Base-by-base conservation (phyloP, 2,888 invertebrate species). In the Tortrix viridana region DNA sequence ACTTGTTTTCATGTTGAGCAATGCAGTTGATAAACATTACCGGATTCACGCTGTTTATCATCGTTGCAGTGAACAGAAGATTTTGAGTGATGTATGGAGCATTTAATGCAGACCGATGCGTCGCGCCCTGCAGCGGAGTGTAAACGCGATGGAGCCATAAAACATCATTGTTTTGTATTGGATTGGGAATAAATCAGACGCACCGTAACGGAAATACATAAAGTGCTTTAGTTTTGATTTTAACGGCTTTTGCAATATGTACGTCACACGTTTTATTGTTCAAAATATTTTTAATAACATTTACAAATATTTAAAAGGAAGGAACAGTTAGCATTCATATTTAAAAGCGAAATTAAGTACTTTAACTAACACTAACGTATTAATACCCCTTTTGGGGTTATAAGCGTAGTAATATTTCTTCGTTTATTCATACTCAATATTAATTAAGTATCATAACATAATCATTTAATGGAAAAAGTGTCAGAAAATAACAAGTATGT, bases 181-280 rank as follows among this genome's bases (percentile, higher is more conserved):
- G 77, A 75, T 74, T 72, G 75, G 71, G 75, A 77, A 86, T 85
- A 86, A 85, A 86, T 85, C 84, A 84, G 77, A 74, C 66, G 74
- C 79, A 80, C 53, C 41, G 63, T 58, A 62, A 47, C 52, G 41
- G n/a, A 52, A 57, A 57, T 52, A 50, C 52, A 47, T 52, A 26
- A 38, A 55, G 44, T 46, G 46, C 41, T 53, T 52, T 52, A 49
- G 60, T 38, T 52, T 52, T 46, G 41, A 65, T 49, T 46, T 54
- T 18, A 52, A 49, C 32, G 37, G 54, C 26, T 12, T 48, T 12
- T 32, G 32, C 32, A 32, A 32, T 32, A 12, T 32, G 12, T 32
- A 32, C 7, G 0, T 32, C 12, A 12, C 32, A 12, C 32, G 7
- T 32, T 32, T 32, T 32, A 32, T 3, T 12, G 32, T 2, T 12